Conservation (phyloP, 2,797 vertebrate species). For the Periparus ater region DNA sequence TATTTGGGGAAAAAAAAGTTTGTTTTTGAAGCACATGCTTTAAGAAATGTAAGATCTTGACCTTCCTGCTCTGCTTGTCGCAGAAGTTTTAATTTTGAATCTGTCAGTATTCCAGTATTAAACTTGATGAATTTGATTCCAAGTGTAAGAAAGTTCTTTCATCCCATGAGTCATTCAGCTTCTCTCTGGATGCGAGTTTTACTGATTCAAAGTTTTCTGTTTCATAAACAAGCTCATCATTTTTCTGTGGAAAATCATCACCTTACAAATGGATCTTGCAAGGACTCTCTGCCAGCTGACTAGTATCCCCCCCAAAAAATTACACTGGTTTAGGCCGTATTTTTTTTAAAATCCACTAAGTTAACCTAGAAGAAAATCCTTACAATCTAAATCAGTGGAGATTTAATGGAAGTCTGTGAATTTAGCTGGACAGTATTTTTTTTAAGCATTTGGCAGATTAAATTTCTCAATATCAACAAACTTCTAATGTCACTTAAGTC, state of each 20-base stretch:
- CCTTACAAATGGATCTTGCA: not conserved
- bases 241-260: not conserved
- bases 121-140: not conserved
- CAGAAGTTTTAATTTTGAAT: not conserved
- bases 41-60: not conserved
- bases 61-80: not conserved
- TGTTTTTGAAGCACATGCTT: not conserved
- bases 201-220: not conserved
- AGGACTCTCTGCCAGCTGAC: not conserved
- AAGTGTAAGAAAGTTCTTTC: not conserved
- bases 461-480: slow-evolving; percentile 31
- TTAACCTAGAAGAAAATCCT: not conserved
- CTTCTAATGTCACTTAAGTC: slow-evolving; percentile 14
- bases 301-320: not conserved
- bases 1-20: not conserved
- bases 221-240: not conserved
- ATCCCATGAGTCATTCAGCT: not conserved
- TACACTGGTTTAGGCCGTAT: not conserved
- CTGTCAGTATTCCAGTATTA: not conserved
- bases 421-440: slow-evolving; percentile 4
- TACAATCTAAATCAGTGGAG: not conserved
- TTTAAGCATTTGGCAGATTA: slow-evolving; percentile 16
- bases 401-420: slow-evolving; percentile 3
- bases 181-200: not conserved
- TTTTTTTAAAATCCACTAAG: not conserved